phyloP scores from a whole-genome alignment of 2,888 invertebrate genomes.

The Lasioglossum vierecki region DNA sequence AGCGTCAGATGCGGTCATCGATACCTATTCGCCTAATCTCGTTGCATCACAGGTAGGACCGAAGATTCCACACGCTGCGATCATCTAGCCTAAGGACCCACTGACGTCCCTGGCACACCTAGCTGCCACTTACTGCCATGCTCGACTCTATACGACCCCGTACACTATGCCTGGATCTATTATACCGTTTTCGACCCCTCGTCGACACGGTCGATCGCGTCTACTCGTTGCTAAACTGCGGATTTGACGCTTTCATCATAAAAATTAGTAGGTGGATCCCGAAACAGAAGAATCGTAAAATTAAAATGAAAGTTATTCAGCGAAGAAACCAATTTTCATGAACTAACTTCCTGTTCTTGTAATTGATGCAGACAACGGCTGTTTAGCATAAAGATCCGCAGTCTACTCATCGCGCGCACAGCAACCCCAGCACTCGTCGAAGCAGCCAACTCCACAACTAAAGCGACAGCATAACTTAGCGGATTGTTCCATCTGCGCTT shows the following conservation, averaged over 20 bases:
- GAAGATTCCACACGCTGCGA: background rate
- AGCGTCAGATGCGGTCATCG: background rate
- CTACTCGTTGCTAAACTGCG: background rate
- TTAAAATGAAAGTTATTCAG: no score
- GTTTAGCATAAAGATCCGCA: background rate
- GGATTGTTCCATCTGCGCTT: constrained; percentile 1
- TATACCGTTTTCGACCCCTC: background rate
- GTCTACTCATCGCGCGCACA: background rate
- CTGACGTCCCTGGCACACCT: background rate
- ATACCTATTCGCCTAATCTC: constrained; percentile 18
- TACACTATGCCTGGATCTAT: background rate
- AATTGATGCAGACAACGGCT: background rate
- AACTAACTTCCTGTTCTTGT: background rate
- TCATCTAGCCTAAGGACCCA: background rate
- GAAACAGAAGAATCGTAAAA: no score
- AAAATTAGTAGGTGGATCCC: no score
- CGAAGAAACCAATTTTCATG: background rate
- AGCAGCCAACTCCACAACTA: background rate
- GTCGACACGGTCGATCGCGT: background rate
- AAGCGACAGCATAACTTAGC: background rate
- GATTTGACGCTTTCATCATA: background rate
- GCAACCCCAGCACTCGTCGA: background rate
- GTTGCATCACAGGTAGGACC: background rate
- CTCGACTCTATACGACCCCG: background rate
- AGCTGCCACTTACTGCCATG: background rate